Evolutionary conservation across 1,140 invertebrate genomes (phyloP), one percentile per base, ranked within the genome.

Genomic region (Bombus confusus): DNA sequence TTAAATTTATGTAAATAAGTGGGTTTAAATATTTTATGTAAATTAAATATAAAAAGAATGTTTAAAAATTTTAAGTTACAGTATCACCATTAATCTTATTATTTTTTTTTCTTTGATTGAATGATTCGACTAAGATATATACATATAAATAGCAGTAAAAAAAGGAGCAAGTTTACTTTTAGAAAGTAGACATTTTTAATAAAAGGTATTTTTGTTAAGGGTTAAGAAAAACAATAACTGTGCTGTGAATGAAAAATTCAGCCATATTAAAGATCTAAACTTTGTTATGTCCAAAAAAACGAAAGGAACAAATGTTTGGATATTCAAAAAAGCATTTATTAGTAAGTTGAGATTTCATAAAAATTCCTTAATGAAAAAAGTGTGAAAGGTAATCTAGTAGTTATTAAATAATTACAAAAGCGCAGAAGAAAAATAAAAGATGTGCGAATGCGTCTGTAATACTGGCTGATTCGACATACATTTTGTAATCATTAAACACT

Each of bases 401-500:
- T 76, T 59, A 80, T 59, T 39, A 41, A 68, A 62, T 18, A 25
- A 18, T 41, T 57, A 57, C 31, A 43, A 69, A 34, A 31, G 18
- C 18, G 5, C 47, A 52, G 10, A 34, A 34, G 75, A 34, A 2
- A 15, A 39, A 37, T 25, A 59, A 68, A 64, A 72, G 62, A 52
- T 52, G 37, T 41, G 28, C 71, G 62, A 80, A 39, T 43, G 75
- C 37, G 18, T 64, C 3, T 47, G 64, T 80, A 81, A 78, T 71
- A 82, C 62, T 73, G 77, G 83, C 73, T 73, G 59, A 81, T 71
- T 68, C 31, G 22, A 81, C 79, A 75, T 69, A 62, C 73, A 87
- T 89, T 84, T 86, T 81, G 77, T 83, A 89, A 88, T 71, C 64
- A 84, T 87, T 82, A 69, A 76, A 89, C 88, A 83, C 25, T 71